Evolutionary conservation across 2,888 invertebrate genomes (phyloP), one percentile per base, ranked within the genome.

Genomic region (Monoplex corrugatus): DNA sequence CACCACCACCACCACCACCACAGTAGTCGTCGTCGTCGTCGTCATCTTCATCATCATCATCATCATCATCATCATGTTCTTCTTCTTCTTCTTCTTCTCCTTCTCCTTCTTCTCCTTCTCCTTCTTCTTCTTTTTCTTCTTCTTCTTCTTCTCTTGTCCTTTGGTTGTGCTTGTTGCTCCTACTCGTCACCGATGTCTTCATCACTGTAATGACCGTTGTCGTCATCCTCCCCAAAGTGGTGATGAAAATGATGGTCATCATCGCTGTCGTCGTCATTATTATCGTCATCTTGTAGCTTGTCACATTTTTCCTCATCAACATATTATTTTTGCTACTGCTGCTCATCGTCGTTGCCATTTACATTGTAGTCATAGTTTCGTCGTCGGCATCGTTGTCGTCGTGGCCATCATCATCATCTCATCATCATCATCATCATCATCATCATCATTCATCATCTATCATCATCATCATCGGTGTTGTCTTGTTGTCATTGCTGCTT

Each of bases 371-470:
- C n/a, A n/a, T 28, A 63, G 16, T 28, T 28, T 63, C 63, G 28
- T 63, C 63, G 28, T 63, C 63, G 28, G 16, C 63, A 63, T 63
- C 63, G 28, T 63, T 28, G 28, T 63, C 63, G n/a, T 85, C 85
- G n/a, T 85, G 35, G n/a, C 50, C 57, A 50, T 85, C 85, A 50
- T 85, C 85, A 50, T 85, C 50, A 50, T 45, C 50, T 88, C 88
- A 63, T 68, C 88, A 83, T 68, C 84, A 83, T 44, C 88, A 83
- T 84, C 88, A 85, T 75, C 78, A 85, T 75, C 88, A 45, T 83
- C 89, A n/a, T 72, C 89, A 86, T 85, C 89, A 19, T 72, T 23
- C 45, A 16, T 82, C 38, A 83, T 86, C 43, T 45, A n/a, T 43
- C 45, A 2, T 87, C n/a, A 8, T 68, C 40, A 19, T 68, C 40